Percentiles rank a stretch among this genome's conserved stretches.
phyloP scores from a whole-genome alignment of 1,140 invertebrate species.

The Calephelis nemesis region DNA sequence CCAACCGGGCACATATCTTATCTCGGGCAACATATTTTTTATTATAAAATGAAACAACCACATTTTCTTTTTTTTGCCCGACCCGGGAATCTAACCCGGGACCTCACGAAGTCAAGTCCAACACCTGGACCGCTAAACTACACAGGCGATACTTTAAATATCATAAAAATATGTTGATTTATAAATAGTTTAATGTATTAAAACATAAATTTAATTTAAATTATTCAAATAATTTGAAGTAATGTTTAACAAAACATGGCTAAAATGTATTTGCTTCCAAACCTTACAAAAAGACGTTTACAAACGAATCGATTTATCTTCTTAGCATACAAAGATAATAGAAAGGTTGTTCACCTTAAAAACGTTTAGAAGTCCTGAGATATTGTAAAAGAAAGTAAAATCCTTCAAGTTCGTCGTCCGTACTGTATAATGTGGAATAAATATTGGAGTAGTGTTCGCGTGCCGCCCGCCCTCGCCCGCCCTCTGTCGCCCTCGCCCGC shows the following conservation, averaged over 20 bases:
- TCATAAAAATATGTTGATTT: too few relatives aligned
- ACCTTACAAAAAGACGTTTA: conserved; percentile 3
- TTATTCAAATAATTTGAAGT: not conserved
- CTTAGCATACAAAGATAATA: conserved; percentile 5
- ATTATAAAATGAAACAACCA: too few relatives aligned
- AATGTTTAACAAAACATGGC: too few relatives aligned
- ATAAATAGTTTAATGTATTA: too few relatives aligned
- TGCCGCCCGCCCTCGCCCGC: conserved; percentile 38
- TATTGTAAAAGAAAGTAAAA: conserved; percentile 47
- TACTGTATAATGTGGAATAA: conserved; percentile 33
- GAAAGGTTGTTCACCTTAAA: conserved; percentile 20
- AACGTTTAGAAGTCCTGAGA: conserved; percentile 10
- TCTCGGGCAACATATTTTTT: too few relatives aligned
- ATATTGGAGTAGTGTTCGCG: conserved; percentile 40
- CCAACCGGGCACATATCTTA: too few relatives aligned
- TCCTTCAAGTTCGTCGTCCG: conserved; percentile 51
- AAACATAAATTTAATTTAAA: too few relatives aligned
- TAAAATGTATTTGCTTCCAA: conserved; percentile 4
- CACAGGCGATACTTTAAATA: too few relatives aligned
- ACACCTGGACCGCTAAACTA: too few relatives aligned
- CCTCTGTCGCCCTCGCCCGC: not conserved
- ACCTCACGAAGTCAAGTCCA: too few relatives aligned
- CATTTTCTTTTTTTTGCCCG: too few relatives aligned
- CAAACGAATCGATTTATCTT: conserved; percentile 4
- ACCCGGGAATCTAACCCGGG: too few relatives aligned